These are phyloP conservation scores for Cassiopea xamachana DNA, from an alignment of 30 jellyfish, hydroid and myxozoan species.

Conservation along the genomic window DNA sequence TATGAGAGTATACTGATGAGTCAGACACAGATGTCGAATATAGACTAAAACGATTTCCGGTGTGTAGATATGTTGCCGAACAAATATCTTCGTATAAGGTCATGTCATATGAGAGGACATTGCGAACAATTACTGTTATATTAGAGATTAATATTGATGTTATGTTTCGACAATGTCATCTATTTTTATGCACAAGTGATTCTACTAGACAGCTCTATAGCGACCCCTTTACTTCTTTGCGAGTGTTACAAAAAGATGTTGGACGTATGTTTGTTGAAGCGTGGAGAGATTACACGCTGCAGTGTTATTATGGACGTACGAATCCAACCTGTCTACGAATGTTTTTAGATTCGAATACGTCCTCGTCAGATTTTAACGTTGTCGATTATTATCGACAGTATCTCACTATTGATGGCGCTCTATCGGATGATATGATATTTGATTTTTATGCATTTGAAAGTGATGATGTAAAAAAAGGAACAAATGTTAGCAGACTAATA, in stretches of 20 bases:
- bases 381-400: background rate
- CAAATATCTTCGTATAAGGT: background rate
- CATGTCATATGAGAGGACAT: background rate
- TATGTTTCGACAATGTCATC: background rate
- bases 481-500: background rate
- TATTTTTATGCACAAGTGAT: background rate
- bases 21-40: no score
- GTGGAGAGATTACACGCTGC: background rate
- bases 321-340: background rate
- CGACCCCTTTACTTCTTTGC: background rate
- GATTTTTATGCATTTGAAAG: background rate
- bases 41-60: background rate
- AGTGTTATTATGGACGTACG: background rate
- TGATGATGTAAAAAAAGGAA: background rate
- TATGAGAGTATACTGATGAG: no score
- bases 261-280: background rate
- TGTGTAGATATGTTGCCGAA: background rate
- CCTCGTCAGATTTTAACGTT: background rate
- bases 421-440: background rate
- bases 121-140: no score
- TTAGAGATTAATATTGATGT: background rate
- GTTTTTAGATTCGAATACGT: no score
- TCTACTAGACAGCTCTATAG: no score
- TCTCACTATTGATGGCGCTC: background rate
- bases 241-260: background rate